phyloP scores from a whole-genome alignment of 1,140 invertebrate species.

The Thereuonema tuberculata region DNA sequence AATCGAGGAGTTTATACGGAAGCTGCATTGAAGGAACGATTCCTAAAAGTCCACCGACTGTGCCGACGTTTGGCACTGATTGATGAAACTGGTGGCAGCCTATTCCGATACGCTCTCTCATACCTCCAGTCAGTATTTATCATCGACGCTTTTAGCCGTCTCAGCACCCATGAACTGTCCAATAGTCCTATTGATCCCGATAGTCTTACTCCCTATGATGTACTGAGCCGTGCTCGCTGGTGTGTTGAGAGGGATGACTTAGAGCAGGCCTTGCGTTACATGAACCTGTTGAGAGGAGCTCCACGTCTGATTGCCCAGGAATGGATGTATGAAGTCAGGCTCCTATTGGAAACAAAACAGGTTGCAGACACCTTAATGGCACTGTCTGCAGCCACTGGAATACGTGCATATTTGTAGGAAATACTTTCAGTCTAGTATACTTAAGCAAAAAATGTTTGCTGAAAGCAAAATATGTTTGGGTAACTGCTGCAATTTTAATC shows the following conservation, averaged over 20 bases:
- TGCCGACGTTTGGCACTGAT: conserved; percentile 60
- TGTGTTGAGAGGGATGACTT: conserved; percentile 75
- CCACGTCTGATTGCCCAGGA: conserved; percentile 60
- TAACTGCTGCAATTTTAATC: too few species aligned
- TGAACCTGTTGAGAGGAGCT: conserved; percentile 77
- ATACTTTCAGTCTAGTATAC: too few species aligned
- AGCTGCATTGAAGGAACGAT: conserved; percentile 65
- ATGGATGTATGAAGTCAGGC: conserved; percentile 72
- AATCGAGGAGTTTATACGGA: conserved; percentile 73
- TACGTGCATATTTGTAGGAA: background rate
- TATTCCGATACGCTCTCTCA: conserved; percentile 71
- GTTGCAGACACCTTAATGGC: conserved; percentile 72
- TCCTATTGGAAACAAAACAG: conserved; percentile 78
- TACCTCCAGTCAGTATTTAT: conserved; percentile 57
- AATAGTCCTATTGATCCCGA: conserved; percentile 52
- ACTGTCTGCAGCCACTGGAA: conserved; percentile 44
- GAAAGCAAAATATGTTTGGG: too few species aligned
- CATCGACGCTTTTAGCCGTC: conserved; percentile 40
- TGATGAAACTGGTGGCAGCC: conserved; percentile 56
- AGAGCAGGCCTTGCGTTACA: conserved; percentile 66
- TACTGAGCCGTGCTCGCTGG: conserved; percentile 70
- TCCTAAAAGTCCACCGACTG: conserved; percentile 48
- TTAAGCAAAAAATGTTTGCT: too few species aligned
- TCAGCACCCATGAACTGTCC: conserved; percentile 50
- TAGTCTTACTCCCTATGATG: conserved; percentile 65